Conservation (phyloP, 2,113 vertebrate genomes). For the Pygoscelis antarcticus region DNA sequence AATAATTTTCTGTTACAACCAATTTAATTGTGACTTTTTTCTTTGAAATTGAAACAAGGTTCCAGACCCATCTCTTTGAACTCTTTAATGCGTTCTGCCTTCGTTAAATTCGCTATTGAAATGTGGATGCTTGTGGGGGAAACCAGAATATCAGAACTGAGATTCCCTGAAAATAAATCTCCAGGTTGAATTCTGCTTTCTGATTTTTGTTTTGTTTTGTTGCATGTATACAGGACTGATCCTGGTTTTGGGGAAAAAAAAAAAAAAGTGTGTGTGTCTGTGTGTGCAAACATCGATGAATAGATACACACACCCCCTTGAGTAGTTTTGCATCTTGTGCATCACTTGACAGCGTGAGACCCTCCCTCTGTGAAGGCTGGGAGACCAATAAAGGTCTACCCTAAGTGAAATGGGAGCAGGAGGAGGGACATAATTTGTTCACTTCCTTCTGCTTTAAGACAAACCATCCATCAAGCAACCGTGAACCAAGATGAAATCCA, state of each 20-base stretch:
- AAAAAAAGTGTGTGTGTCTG: not conserved
- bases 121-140: not conserved
- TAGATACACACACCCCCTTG: not conserved
- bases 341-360: not conserved
- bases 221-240: not conserved
- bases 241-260: not conserved
- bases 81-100: not conserved
- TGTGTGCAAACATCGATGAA: not conserved
- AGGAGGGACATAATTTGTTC: not conserved
- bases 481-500: not conserved
- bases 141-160: not conserved
- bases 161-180: not conserved
- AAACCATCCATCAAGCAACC: not conserved
- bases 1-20: not conserved
- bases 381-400: fast-evolving
- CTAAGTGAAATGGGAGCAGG: not conserved
- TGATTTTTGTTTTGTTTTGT: not conserved
- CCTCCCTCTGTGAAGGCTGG: not conserved
- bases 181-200: not conserved
- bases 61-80: not conserved
- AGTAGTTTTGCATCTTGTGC: not conserved
- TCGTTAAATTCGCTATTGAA: not conserved
- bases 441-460: not conserved
- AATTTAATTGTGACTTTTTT: not conserved
- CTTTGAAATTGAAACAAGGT: not conserved